Base-by-base conservation (phyloP, 2,888 invertebrate species). In the Coenonympha arcania region DNA sequence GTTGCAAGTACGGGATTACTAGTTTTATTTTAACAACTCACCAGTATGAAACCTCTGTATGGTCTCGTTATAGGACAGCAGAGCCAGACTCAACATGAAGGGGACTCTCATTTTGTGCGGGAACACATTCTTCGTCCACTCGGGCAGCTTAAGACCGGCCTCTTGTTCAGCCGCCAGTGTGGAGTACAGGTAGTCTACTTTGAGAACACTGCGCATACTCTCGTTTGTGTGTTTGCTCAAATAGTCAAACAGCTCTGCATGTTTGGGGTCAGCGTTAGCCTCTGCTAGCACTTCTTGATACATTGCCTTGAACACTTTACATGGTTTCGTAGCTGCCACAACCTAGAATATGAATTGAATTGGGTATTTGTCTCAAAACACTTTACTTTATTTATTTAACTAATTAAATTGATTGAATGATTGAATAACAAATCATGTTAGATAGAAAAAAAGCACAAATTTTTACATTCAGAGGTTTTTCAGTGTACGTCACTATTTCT, bases 31-130 rank as follows among this genome's bases (percentile, higher is more conserved):
- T n/a, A 30, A 9, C 16, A 18, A 46, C 70, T 71, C 77, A 87
- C 95, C 95, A 62, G 91, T 91, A 69, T 90, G 89, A 22, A 94
- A 86, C 59, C 90, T 88, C 71, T 91, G 92, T 87, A 94, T 88
- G 3, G 89, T 86, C 49, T 88, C 86, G 55, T 91, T 92, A 66
- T 92, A 90, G 0, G 93, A 91, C 62, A 92, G 89, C 19, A 92
- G 67, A 3, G 90, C 89, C 57, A 94, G 88, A 64, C 92, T 92
- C 30, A 90, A 80, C 66, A 91, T 90, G 6, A 91, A 91, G 2
- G 93, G 79, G 13, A 80, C 73, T 49, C 88, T 81, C 89, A 95
- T 91, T 68, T 88, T 87, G 33, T 87, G 81, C 0, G 93, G 92
- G 60, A 91, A 92, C 30, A 91, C 90, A 52, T 88, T 87, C 56